Percentiles rank a stretch among this genome's conserved stretches.
These are phyloP conservation scores for Mimachlamys varia DNA, from an alignment of 2,888 invertebrate genomes.

Conservation along the genomic window DNA sequence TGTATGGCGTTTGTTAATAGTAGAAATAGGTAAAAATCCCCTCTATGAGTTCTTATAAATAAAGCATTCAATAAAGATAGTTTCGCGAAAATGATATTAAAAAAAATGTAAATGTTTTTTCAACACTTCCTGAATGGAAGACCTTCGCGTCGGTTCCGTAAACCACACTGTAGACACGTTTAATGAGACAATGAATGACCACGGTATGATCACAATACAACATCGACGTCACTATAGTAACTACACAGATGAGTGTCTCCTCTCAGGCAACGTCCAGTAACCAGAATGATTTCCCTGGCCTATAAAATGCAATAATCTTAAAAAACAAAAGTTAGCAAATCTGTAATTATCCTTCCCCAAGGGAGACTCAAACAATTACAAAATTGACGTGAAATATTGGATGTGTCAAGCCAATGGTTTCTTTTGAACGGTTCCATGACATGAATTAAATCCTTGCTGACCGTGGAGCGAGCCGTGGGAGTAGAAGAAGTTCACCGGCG, in stretches of 20 bases:
- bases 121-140: too few relatives aligned
- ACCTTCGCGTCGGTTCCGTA: too few relatives aligned
- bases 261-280: background rate
- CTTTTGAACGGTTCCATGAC: conserved; percentile 27
- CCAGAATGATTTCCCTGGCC: background rate
- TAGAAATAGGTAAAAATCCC: too few relatives aligned
- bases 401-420: conserved; percentile 31
- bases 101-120: too few relatives aligned
- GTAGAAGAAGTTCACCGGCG: background rate
- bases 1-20: too few relatives aligned
- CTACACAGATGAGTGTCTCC: background rate
- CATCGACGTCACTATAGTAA: background rate
- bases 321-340: conserved; percentile 30
- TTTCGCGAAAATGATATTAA: too few relatives aligned
- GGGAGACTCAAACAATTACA: conserved; percentile 16
- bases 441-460: background rate
- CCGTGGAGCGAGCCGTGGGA: conserved; percentile 9
- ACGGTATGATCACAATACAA: background rate
- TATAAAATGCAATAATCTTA: conserved; percentile 11
- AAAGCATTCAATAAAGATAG: too few relatives aligned
- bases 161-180: background rate
- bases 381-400: conserved; percentile 20
- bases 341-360: conserved; percentile 3
- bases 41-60: too few relatives aligned
- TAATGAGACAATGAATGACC: background rate